phyloP scores from a whole-genome alignment of 1,140 invertebrate species.

The Vanessa atalanta region DNA sequence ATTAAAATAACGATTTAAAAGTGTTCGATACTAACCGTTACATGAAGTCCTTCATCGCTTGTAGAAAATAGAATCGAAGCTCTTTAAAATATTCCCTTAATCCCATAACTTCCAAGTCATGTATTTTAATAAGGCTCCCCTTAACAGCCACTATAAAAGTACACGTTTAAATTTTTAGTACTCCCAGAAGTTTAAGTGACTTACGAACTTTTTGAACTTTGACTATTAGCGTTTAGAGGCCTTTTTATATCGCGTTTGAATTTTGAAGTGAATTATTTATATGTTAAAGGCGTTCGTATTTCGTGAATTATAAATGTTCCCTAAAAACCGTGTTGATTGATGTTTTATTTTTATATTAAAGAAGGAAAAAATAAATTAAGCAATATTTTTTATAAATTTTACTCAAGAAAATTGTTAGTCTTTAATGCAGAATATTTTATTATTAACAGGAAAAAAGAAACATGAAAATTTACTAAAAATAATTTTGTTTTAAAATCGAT shows the following conservation, averaged over 20 bases:
- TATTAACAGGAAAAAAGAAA: too few relatives aligned
- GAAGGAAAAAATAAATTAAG: too few relatives aligned
- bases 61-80: too few relatives aligned
- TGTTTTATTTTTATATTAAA: background rate
- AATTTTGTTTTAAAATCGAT: too few relatives aligned
- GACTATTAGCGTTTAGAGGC: constrained; percentile 11
- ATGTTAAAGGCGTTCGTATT: background rate
- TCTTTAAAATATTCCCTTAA: background rate
- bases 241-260: constrained; percentile 14
- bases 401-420: too few relatives aligned
- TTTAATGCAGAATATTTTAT: too few relatives aligned
- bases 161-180: constrained; percentile 12
- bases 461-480: too few relatives aligned
- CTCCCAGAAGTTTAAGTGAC: constrained; percentile 11
- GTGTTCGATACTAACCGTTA: too few relatives aligned
- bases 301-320: background rate
- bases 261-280: constrained; percentile 7
- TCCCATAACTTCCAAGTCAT: background rate
- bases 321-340: background rate
- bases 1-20: too few relatives aligned
- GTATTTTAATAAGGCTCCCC: constrained; percentile 7
- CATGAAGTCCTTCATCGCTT: too few relatives aligned
- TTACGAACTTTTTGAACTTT: background rate
- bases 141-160: background rate
- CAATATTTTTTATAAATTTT: too few relatives aligned